Evolutionary conservation across 2,888 invertebrate species (phyloP).

Genomic region (Microctonus brassicae): DNA sequence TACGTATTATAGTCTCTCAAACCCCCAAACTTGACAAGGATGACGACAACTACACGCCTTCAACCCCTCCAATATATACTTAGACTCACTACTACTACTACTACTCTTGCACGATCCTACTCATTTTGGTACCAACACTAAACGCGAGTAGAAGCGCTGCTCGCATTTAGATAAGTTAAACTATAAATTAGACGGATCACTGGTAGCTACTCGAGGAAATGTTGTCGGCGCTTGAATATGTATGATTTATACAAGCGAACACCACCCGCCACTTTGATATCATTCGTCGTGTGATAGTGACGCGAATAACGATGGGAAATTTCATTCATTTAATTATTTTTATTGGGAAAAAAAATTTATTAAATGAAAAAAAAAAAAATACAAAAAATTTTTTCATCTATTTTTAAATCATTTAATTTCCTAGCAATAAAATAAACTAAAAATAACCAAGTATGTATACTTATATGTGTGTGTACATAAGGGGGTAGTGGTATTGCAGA

Average conservation of each 20-base stretch:
- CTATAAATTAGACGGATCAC: slow-evolving; percentile 69
- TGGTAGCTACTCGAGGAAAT: slow-evolving; percentile 66
- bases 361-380: too few species aligned
- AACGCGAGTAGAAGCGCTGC: slow-evolving; percentile 53
- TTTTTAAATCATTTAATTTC: background rate
- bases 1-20: background rate
- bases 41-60: slow-evolving; percentile 25
- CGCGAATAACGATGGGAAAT: background rate
- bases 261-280: slow-evolving; percentile 37
- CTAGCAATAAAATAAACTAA: background rate
- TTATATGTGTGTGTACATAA: background rate
- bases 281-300: background rate
- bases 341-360: too few species aligned
- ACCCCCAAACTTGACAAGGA: slow-evolving; percentile 10
- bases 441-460: background rate
- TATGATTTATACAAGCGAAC: slow-evolving; percentile 63
- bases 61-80: slow-evolving; percentile 12
- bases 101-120: slow-evolving; percentile 8
- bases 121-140: slow-evolving; percentile 26
- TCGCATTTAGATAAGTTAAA: slow-evolving; percentile 69
- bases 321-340: too few species aligned
- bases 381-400: background rate
- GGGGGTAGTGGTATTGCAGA: slow-evolving; percentile 62
- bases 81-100: slow-evolving; percentile 25
- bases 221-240: slow-evolving; percentile 66